phyloP scores from a whole-genome alignment of 1,140 invertebrate species.

The Drosophila parvula region DNA sequence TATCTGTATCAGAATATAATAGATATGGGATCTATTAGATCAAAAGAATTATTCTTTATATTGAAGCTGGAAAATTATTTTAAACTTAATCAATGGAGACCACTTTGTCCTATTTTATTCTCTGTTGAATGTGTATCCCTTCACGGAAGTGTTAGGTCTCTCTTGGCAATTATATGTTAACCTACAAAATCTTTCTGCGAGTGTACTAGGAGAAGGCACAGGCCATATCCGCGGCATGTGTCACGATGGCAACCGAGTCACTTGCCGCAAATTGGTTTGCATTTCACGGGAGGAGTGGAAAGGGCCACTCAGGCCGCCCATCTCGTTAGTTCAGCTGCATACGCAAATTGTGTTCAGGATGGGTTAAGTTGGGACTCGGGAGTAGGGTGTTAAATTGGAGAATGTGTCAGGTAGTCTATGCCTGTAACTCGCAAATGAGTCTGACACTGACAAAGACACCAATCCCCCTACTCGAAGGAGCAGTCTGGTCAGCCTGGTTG shows the following conservation, averaged over 20 bases:
- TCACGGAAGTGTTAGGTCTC: no score
- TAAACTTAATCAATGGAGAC: no score
- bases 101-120: not conserved
- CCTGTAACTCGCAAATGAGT: conserved; percentile 52
- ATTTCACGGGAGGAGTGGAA: conserved; percentile 42
- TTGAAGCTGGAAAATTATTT: not conserved
- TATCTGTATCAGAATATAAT: no score
- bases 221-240: conserved; percentile 63
- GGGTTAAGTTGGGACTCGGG: conserved; percentile 11
- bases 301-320: conserved; percentile 16
- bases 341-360: conserved; percentile 66
- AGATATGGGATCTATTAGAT: not conserved
- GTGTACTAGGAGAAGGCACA: conserved; percentile 20
- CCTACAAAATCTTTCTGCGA: not conserved
- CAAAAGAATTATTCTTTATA: not conserved
- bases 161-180: not conserved
- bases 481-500: not conserved
- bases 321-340: conserved; percentile 67
- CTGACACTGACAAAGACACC: conserved; percentile 37
- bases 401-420: conserved; percentile 51
- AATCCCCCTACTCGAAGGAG: conserved; percentile 1
- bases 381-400: conserved; percentile 1
- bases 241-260: conserved; percentile 74
- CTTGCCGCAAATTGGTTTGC: conserved; percentile 81
- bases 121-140: not conserved